Percentiles rank a stretch among this genome's conserved stretches.
Evolutionary conservation across 2,888 invertebrate genomes (phyloP).

Genomic region (Hypomecis atomaria): DNA sequence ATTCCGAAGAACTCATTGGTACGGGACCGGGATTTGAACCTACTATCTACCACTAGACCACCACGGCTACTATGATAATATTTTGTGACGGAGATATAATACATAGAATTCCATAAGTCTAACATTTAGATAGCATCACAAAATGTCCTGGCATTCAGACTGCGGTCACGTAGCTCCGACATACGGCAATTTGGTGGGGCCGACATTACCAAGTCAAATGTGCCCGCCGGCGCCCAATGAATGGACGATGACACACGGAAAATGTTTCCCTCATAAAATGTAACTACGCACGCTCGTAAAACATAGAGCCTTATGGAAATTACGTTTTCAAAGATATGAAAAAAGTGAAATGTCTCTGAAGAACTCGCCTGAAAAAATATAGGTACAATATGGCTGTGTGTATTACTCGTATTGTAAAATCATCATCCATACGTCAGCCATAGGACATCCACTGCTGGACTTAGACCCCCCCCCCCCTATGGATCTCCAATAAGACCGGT

Average conservation of each 20-base stretch:
- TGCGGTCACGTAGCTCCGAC: slow-evolving; percentile 14
- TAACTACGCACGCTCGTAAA: slow-evolving; percentile 20
- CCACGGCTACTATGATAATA: too few species aligned
- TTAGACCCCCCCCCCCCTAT: too few species aligned
- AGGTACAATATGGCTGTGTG: too few species aligned
- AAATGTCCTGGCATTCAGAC: slow-evolving; percentile 7
- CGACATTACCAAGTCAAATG: slow-evolving; percentile 52
- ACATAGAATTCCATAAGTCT: background rate
- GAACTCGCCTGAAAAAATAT: too few species aligned
- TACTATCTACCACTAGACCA: too few species aligned
- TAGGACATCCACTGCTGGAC: too few species aligned
- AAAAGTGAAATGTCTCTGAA: too few species aligned
- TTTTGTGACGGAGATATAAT: background rate
- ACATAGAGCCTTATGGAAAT: slow-evolving; percentile 10
- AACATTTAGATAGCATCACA: slow-evolving; percentile 23
- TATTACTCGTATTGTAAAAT: too few species aligned
- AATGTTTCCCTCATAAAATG: slow-evolving; percentile 24
- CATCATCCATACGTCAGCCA: too few species aligned
- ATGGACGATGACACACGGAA: slow-evolving; percentile 41
- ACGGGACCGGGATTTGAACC: too few species aligned
- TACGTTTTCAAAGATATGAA: slow-evolving; percentile 4
- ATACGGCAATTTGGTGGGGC: slow-evolving; percentile 27
- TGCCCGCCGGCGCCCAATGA: slow-evolving; percentile 39
- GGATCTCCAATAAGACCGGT: too few species aligned
- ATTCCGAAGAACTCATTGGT: too few species aligned